A percentile compares a stretch with the other conserved stretches of the same genome.
phyloP scores from a whole-genome alignment of 2,797 vertebrate species.

The Heteromormyrus szaboi region DNA sequence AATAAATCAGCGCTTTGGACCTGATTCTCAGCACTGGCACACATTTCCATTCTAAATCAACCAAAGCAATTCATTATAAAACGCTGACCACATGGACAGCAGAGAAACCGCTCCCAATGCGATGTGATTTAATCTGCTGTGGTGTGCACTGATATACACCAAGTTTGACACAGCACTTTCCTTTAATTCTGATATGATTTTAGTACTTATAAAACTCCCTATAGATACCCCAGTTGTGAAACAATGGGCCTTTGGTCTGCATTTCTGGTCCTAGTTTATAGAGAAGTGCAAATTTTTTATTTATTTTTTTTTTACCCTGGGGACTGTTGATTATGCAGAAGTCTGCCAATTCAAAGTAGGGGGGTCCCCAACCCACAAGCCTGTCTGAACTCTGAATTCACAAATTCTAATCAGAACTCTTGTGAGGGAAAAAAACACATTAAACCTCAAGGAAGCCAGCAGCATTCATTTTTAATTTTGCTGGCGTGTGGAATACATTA shows the following conservation, averaged over 20 bases:
- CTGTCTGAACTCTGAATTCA: neutral
- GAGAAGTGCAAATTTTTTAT: neutral
- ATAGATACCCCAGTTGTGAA: neutral
- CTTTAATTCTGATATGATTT: neutral
- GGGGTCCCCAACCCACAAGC: neutral
- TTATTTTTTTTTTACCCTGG: neutral
- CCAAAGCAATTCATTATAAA: neutral
- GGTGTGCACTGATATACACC: neutral
- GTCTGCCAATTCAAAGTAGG: neutral
- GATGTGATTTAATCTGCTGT: neutral
- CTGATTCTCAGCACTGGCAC: neutral
- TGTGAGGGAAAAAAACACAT: neutral
- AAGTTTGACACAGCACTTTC: neutral
- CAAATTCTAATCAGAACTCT: neutral
- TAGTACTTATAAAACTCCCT: neutral
- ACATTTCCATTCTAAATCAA: neutral
- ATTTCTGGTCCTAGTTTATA: neutral
- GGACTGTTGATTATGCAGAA: neutral
- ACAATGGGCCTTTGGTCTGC: neutral
- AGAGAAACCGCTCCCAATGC: neutral
- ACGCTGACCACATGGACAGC: neutral
- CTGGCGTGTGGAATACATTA: neutral
- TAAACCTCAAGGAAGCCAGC: neutral
- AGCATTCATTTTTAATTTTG: constrained; percentile 7
- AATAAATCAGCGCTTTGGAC: neutral